These are phyloP conservation scores for Alaudala cheleensis DNA, from an alignment of 2,113 vertebrate genomes.

Conservation along the genomic window DNA sequence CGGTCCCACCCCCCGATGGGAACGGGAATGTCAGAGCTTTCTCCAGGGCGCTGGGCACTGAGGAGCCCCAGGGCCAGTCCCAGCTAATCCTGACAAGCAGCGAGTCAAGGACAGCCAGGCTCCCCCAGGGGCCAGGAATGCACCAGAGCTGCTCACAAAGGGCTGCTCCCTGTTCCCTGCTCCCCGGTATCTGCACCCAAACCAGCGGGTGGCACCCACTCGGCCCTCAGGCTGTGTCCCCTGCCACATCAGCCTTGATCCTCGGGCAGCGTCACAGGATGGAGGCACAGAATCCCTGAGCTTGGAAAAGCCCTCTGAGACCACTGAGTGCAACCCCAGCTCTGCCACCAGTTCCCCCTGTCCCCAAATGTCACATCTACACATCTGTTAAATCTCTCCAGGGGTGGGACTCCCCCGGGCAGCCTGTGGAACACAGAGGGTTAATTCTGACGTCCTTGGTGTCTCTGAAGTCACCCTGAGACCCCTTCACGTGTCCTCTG, in stretches of 20 bases:
- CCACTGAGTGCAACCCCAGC: not conserved
- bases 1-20: not conserved
- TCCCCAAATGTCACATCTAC: not conserved
- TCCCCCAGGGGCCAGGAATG: fast-evolving
- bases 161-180: not conserved
- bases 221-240: fast-evolving
- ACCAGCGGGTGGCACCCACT: not conserved
- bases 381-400: not conserved
- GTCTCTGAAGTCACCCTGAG: not conserved
- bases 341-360: not conserved
- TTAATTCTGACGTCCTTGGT: not conserved
- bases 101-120: not conserved
- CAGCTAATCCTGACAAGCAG: not conserved
- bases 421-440: not conserved
- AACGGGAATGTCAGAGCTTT: not conserved
- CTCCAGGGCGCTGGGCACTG: not conserved
- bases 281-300: not conserved
- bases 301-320: not conserved
- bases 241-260: not conserved
- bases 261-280: not conserved
- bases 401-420: not conserved
- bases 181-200: fast-evolving
- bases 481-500: fast-evolving
- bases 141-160: not conserved
- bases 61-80: not conserved